Conservation (phyloP, 1,140 invertebrate genomes). For the Doryteuthis pealeii region DNA sequence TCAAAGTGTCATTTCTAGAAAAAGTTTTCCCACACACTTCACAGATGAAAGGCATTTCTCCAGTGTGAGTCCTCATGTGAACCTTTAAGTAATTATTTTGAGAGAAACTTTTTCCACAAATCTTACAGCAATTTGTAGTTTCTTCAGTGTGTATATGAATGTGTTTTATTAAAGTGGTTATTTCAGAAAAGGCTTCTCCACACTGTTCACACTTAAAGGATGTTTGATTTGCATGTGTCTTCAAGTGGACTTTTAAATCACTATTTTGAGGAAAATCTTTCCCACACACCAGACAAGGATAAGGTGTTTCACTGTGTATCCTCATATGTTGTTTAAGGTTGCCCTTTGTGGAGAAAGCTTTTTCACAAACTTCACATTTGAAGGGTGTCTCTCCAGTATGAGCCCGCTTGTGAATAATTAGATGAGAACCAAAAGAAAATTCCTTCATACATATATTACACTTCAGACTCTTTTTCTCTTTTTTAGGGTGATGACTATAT, state of each 20-base stretch:
- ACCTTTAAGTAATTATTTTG: slow-evolving; percentile 87
- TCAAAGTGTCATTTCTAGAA: slow-evolving; percentile 44
- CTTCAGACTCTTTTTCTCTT: too few species aligned
- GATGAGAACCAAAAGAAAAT: slow-evolving; percentile 65
- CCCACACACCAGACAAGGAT: slow-evolving; percentile 49
- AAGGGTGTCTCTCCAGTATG: slow-evolving; percentile 20
- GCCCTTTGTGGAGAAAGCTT: slow-evolving; percentile 77
- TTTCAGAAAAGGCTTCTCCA: slow-evolving; percentile 18
- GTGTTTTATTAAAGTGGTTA: neutral
- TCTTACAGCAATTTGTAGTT: slow-evolving; percentile 19
- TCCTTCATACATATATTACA: slow-evolving; percentile 88
- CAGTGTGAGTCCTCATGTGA: slow-evolving; percentile 28
- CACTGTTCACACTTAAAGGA: slow-evolving; percentile 17
- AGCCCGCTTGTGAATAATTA: slow-evolving; percentile 73
- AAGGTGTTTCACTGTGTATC: slow-evolving; percentile 82
- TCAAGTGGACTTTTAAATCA: slow-evolving; percentile 16
- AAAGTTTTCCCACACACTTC: slow-evolving; percentile 25
- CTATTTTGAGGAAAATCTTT: slow-evolving; percentile 21
- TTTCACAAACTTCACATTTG: slow-evolving; percentile 50
- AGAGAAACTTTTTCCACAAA: slow-evolving; percentile 47
- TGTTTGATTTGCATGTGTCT: slow-evolving; percentile 12
- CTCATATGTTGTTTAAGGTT: slow-evolving; percentile 86
- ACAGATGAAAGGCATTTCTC: slow-evolving; percentile 26
- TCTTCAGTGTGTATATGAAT: slow-evolving; percentile 24
- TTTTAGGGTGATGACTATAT: too few species aligned